A percentile compares a stretch with the other conserved stretches of the same genome.
Conservation (phyloP, 1,140 invertebrate species). For the Drosophila carrolli region DNA sequence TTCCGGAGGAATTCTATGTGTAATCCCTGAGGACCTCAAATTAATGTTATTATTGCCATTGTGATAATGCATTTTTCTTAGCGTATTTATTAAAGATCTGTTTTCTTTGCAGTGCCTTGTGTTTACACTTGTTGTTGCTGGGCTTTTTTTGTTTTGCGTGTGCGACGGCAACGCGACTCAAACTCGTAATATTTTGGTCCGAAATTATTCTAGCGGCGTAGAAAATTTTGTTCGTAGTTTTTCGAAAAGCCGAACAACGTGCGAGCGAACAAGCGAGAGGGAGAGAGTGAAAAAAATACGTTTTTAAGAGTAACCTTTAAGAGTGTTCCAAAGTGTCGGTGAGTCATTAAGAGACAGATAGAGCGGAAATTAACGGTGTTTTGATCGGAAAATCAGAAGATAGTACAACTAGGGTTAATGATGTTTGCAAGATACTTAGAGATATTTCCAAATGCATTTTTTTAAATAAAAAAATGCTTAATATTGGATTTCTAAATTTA, state of each 20-base stretch:
- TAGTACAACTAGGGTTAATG: too few species aligned
- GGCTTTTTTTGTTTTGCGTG: slow-evolving; percentile 30
- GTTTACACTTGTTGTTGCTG: slow-evolving; percentile 22
- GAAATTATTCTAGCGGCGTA: slow-evolving; percentile 79
- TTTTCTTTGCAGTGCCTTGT: not conserved
- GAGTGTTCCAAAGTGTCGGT: slow-evolving; percentile 3
- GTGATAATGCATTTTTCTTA: slow-evolving; percentile 44
- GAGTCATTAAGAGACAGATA: slow-evolving; percentile 11
- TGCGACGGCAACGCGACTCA: slow-evolving; percentile 65
- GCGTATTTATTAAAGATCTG: slow-evolving; percentile 1
- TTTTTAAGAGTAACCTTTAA: slow-evolving; percentile 23
- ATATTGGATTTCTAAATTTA: too few species aligned
- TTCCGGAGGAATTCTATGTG: slow-evolving; percentile 17
- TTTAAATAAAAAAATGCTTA: too few species aligned
- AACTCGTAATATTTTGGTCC: slow-evolving; percentile 64
- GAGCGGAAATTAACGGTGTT: slow-evolving; percentile 39
- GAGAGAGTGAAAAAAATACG: slow-evolving; percentile 17
- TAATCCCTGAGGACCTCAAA: slow-evolving; percentile 23
- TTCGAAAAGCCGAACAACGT: slow-evolving; percentile 34
- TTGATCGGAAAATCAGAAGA: slow-evolving; percentile 1
- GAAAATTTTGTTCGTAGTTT: slow-evolving; percentile 43
- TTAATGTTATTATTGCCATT: slow-evolving; percentile 20
- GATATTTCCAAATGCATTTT: too few species aligned
- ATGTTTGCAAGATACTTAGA: not conserved
- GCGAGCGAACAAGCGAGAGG: not conserved